Evolutionary conservation across 2,888 invertebrate species (phyloP), one percentile per base, ranked within the genome.

Genomic region (Congeria kusceri): DNA sequence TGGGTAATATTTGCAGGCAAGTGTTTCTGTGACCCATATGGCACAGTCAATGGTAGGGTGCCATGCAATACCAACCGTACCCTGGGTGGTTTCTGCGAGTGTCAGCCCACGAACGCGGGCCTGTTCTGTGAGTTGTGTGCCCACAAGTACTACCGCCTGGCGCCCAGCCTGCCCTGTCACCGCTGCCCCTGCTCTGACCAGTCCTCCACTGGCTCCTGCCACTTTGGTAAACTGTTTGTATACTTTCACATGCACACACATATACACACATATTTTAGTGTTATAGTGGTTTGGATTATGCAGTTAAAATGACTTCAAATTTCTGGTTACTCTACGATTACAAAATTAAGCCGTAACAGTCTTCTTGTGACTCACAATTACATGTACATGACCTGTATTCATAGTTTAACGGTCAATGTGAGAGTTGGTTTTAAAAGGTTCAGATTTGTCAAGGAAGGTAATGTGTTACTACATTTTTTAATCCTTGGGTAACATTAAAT

Each of bases 41-140:
- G 89, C 5, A 83, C 88, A 2, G 47, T 69, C 0, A 70, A 69
- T 4, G 84, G 80, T 0, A 28, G 62, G 11, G 63, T 46, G 20
- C 7, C 23, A 0, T 87, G 87, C 81, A 67, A 69, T 25, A 29
- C 76, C 11, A 64, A 65, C 57, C 29, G 68, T n/a, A 23, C 49
- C 13, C 15, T 61, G 53, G 20, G 70, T 11, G 68, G 75, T 11
- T 80, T 73, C 71, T 91, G 91, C 77, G 46, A 57, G 7, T 91
- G 91, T 75, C 82, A 81, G 23, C 20, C 59, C 9, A 88, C 88
- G 0, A 86, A 89, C 58, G 64, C 71, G 4, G 91, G 91, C 1
- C 57, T 83, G n/a, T 90, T 89, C 72, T 91, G 91, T 78, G 89
- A 91, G 65, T 47, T 74, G 11, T 91, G 91, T 77, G 72, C 72